A percentile compares a stretch with the other conserved stretches of the same genome.
phyloP scores from a whole-genome alignment of 1,140 invertebrate species.

The Schlechtendalia chinensis region DNA sequence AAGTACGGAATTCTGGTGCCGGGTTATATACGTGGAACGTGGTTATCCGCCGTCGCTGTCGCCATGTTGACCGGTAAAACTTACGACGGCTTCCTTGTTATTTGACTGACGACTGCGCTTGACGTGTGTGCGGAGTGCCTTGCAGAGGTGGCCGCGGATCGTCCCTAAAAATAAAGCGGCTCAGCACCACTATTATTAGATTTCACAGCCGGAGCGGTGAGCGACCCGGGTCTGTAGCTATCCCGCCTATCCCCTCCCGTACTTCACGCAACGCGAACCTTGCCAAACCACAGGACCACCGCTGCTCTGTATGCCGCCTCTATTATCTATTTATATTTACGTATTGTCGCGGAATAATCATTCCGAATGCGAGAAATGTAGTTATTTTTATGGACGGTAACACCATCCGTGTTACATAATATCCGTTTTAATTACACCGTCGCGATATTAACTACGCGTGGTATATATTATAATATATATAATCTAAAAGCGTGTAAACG shows the following conservation, averaged over 20 bases:
- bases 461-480: neutral
- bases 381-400: no score
- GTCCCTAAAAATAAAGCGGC: slow-evolving; percentile 19
- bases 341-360: neutral
- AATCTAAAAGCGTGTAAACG: neutral
- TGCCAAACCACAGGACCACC: neutral
- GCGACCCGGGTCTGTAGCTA: neutral
- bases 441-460: neutral
- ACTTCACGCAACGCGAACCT: neutral
- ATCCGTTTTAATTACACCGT: neutral
- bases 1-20: slow-evolving; percentile 46
- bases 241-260: neutral
- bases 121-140: no score
- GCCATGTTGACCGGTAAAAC: neutral
- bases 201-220: no score
- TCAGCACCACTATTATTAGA: slow-evolving; percentile 21
- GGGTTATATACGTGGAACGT: neutral
- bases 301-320: neutral
- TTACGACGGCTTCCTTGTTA: neutral
- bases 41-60: neutral
- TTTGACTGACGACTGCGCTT: no score
- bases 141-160: neutral
- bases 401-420: no score
- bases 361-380: no score
- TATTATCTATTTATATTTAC: slow-evolving; percentile 29